Percentiles rank a stretch among this genome's conserved stretches.
Evolutionary conservation across 2,113 vertebrate genomes (phyloP).

Genomic region (Mola mola): DNA sequence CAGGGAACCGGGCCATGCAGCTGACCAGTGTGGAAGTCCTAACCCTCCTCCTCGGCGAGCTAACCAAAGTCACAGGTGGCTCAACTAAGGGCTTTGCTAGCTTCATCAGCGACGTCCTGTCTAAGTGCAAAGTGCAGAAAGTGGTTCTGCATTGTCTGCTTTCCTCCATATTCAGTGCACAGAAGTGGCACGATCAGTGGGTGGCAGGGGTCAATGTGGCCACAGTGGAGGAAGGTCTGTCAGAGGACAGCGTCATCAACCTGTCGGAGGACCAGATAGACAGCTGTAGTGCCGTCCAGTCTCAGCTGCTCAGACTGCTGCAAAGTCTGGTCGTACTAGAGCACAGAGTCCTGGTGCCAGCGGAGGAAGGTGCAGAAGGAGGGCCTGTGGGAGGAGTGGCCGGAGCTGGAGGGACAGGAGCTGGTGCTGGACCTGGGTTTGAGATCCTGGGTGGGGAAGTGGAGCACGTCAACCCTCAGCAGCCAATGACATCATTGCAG

Average conservation of each 20-base stretch:
- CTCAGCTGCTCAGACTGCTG: constrained; percentile 92
- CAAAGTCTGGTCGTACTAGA: constrained; percentile 94
- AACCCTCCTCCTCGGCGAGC: constrained; percentile 92
- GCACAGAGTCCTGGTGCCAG: constrained; percentile 89
- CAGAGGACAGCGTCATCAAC: constrained; percentile 96
- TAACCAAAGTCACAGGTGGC: constrained; percentile 93
- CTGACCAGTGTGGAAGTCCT: constrained; percentile 97
- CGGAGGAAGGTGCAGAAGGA: constrained; percentile 86
- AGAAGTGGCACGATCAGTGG: constrained; percentile 95
- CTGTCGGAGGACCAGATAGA: constrained; percentile 97
- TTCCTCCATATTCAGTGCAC: constrained; percentile 95
- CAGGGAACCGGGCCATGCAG: constrained; percentile 97
- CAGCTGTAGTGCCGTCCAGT: constrained; percentile 93
- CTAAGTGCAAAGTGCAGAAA: constrained; percentile 98
- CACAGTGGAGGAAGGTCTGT: constrained; percentile 93
- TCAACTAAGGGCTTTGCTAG: constrained; percentile 97
- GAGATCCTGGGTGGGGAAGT: constrained; percentile 91
- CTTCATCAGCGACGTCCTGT: constrained; percentile 96
- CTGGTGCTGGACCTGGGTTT: constrained; percentile 81
- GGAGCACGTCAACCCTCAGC: constrained; percentile 94
- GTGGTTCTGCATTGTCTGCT: constrained; percentile 96
- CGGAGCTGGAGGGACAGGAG: constrained; percentile 78
- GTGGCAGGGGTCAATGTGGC: constrained; percentile 85
- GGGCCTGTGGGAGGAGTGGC: constrained; percentile 69
- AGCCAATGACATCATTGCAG: constrained; percentile 95